Percentiles rank a stretch among this genome's conserved stretches.
These are phyloP conservation scores for Meandrina meandrites DNA, from an alignment of 92 coral and sea anemone genomes.

Conservation along the genomic window DNA sequence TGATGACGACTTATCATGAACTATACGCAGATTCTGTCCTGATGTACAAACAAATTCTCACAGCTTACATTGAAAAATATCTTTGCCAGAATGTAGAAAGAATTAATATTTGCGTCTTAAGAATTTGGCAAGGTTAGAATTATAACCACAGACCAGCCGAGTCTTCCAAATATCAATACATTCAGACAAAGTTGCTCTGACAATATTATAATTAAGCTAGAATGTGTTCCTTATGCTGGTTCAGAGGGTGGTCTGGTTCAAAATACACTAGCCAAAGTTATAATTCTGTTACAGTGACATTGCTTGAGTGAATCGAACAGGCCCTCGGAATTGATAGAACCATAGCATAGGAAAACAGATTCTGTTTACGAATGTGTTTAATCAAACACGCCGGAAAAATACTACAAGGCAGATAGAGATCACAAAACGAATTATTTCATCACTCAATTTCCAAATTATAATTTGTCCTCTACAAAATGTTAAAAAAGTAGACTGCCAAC, in stretches of 20 bases:
- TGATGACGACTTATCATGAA: too few relatives aligned
- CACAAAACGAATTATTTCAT: background rate
- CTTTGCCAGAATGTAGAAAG: background rate
- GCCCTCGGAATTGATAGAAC: background rate
- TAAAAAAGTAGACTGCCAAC: background rate
- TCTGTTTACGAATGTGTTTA: background rate
- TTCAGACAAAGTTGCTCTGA: background rate
- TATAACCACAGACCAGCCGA: background rate
- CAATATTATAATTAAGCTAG: background rate
- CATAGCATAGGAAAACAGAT: conserved; percentile 6
- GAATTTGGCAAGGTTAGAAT: background rate
- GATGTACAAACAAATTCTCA: background rate
- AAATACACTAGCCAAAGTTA: background rate
- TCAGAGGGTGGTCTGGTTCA: background rate
- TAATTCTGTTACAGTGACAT: background rate
- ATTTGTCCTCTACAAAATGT: background rate
- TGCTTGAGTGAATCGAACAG: background rate
- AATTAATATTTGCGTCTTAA: background rate
- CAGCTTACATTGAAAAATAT: background rate
- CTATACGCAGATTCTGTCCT: background rate
- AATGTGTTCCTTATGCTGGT: background rate
- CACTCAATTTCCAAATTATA: background rate
- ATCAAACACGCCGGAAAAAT: background rate
- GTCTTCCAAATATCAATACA: background rate
- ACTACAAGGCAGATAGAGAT: background rate